These are phyloP conservation scores for Crenuchus spilurus DNA, from an alignment of 2,797 vertebrate species.

Conservation along the genomic window DNA sequence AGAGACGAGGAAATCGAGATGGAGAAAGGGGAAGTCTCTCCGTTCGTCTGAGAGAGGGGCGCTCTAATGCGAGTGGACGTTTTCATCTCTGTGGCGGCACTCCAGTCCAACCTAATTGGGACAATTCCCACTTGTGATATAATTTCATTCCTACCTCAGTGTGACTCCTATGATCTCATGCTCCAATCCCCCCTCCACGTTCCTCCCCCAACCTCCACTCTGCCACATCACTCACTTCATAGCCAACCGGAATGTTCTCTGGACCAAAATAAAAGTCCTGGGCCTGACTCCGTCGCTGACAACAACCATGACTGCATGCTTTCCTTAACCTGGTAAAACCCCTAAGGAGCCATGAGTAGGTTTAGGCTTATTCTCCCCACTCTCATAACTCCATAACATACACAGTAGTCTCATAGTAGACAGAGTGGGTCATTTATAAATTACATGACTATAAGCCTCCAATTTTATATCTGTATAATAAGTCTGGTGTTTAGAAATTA, in stretches of 20 bases:
- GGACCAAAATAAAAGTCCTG: conserved; percentile 38
- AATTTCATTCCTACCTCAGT: conserved; percentile 63
- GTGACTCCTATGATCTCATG: conserved; percentile 60
- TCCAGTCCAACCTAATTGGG: conserved; percentile 63
- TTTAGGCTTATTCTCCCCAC: no score
- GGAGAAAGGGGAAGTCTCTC: conserved; percentile 19
- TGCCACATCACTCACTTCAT: conserved; percentile 37
- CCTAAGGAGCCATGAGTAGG: no score
- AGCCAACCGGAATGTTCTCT: conserved; percentile 38
- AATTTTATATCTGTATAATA: no score
- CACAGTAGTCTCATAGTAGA: no score
- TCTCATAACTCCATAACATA: no score
- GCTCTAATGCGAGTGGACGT: conserved; percentile 55
- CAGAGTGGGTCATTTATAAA: no score
- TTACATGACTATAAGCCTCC: no score
- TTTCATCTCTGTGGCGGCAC: conserved; percentile 54
- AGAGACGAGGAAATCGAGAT: background rate
- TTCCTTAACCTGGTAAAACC: background rate
- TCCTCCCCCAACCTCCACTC: conserved; percentile 33
- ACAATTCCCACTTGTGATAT: conserved; percentile 65
- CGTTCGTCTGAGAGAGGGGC: conserved; percentile 22
- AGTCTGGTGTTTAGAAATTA: no score
- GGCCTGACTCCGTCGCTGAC: background rate
- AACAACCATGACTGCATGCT: background rate
- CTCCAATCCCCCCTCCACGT: conserved; percentile 37